These are phyloP conservation scores for Acleris holmiana DNA, from an alignment of 2,888 invertebrate species.

Conservation along the genomic window DNA sequence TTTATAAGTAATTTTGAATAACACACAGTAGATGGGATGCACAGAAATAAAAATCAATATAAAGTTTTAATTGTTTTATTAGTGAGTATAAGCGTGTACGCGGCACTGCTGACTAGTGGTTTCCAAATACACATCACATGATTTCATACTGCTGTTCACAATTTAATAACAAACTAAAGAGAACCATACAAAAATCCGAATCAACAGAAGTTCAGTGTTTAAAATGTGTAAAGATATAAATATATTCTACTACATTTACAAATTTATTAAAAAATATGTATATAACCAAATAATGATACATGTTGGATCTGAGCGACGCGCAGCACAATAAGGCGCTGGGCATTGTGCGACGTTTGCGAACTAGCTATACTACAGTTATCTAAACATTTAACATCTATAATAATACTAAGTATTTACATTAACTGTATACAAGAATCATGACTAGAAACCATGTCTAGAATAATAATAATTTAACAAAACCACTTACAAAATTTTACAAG, in stretches of 20 bases:
- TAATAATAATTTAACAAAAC: slow-evolving; percentile 56
- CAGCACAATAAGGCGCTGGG: slow-evolving; percentile 38
- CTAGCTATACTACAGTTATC: slow-evolving; percentile 60
- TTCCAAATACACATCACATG: slow-evolving; percentile 77
- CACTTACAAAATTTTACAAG: slow-evolving; percentile 57
- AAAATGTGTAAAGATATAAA: slow-evolving; percentile 1
- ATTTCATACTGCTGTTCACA: slow-evolving; percentile 56
- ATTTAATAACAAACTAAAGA: slow-evolving; percentile 47
- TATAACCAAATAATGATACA: not conserved
- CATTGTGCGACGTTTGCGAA: slow-evolving; percentile 74
- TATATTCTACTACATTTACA: slow-evolving; percentile 17
- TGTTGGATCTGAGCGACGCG: not conserved
- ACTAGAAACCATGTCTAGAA: slow-evolving; percentile 78
- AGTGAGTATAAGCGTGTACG: slow-evolving; percentile 82
- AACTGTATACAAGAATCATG: slow-evolving; percentile 77
- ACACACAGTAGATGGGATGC: too few species aligned
- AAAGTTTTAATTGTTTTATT: slow-evolving; percentile 73
- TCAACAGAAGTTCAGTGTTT: slow-evolving; percentile 6
- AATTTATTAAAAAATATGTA: slow-evolving; percentile 8
- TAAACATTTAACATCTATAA: slow-evolving; percentile 58
- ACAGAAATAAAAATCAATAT: slow-evolving; percentile 46
- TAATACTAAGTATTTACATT: slow-evolving; percentile 71
- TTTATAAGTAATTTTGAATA: too few species aligned
- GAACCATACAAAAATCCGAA: slow-evolving; percentile 24
- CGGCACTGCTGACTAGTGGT: slow-evolving; percentile 82